Evolutionary conservation across 1,140 invertebrate genomes (phyloP), one percentile per base, ranked within the genome.

Genomic region (Belonocnema kinseyi): DNA sequence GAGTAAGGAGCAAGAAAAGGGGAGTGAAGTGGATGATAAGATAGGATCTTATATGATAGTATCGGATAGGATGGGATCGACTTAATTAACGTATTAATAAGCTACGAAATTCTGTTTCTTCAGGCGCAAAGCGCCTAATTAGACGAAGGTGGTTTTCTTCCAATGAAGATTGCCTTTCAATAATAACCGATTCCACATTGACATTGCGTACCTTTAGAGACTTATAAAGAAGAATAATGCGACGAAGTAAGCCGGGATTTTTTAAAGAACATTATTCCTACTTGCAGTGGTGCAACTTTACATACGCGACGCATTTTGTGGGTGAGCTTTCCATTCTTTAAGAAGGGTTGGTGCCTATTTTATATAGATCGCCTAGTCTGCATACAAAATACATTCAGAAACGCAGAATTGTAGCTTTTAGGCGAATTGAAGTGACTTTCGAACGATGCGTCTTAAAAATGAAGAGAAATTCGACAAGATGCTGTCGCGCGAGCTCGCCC

Each of bases 391-490:
- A 11, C 76, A 12, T 70, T 13, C 14, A 26, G 53, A 19, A 13
- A 77, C 17, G 50, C 7, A 7, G 77, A 50, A 56, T 61, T 72
- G 58, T 26, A 11, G 82, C 78, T 86, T 83, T 86, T 83, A 83
- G 80, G 76, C 46, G 81, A 73, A 86, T 86, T 85, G 80, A 26
- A 76, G 58, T 66, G 58, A 66, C 58, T 66, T 66, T 66, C 58
- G 58, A 66, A 66, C 58, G 58, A 66, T 66, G 58, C 53, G 50
- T 33, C 61, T 77, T 78, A 74, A 81, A 53, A 71, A 70, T 72
- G 56, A 72, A 82, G 61, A 73, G 76, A 81, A 79, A 80, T 72
- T 77, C 78, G 79, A 70, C 56, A 53, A 54, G 16, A 54, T 74
- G 77, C 73, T 76, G 76, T 17, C 51, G 58, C 40, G 71, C 74